phyloP scores from a whole-genome alignment of 2,797 vertebrate species.

The Tachyglossus aculeatus region DNA sequence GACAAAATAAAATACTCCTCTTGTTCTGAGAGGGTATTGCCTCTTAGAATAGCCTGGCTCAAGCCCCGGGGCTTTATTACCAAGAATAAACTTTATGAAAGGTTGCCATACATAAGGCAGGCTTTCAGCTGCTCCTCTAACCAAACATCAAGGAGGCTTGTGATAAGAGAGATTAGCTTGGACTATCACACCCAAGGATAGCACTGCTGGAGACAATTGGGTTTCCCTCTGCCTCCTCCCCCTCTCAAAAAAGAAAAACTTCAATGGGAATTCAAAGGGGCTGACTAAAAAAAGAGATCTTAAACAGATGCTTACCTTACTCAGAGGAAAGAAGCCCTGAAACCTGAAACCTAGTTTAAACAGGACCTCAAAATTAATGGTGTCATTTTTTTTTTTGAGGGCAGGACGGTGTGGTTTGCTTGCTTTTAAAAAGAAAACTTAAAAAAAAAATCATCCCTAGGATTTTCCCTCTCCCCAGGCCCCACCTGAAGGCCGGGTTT shows the following conservation, averaged over 20 bases:
- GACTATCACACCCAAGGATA: conserved; percentile 69
- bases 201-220: conserved; percentile 33
- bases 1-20: conserved; percentile 73
- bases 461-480: too few relatives aligned
- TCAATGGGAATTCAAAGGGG: conserved; percentile 3
- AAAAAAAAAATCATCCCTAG: too few relatives aligned
- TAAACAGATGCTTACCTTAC: neutral
- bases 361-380: too few relatives aligned
- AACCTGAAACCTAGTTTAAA: too few relatives aligned
- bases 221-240: conserved; percentile 44
- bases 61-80: conserved; percentile 75
- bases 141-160: conserved; percentile 78
- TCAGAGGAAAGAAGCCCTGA: conserved; percentile 27
- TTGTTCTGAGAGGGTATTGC: conserved; percentile 67
- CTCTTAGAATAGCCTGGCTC: conserved; percentile 82
- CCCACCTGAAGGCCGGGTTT: too few relatives aligned
- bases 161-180: conserved; percentile 77
- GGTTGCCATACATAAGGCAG: conserved; percentile 75
- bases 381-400: too few relatives aligned
- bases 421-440: too few relatives aligned
- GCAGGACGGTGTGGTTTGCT: too few relatives aligned
- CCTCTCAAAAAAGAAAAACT: conserved; percentile 29
- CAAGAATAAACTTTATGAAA: conserved; percentile 84
- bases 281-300: conserved; percentile 16
- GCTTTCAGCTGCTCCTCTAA: conserved; percentile 80